Conservation (phyloP, 2,888 invertebrate species). For the Stenolophus ochropezus region DNA sequence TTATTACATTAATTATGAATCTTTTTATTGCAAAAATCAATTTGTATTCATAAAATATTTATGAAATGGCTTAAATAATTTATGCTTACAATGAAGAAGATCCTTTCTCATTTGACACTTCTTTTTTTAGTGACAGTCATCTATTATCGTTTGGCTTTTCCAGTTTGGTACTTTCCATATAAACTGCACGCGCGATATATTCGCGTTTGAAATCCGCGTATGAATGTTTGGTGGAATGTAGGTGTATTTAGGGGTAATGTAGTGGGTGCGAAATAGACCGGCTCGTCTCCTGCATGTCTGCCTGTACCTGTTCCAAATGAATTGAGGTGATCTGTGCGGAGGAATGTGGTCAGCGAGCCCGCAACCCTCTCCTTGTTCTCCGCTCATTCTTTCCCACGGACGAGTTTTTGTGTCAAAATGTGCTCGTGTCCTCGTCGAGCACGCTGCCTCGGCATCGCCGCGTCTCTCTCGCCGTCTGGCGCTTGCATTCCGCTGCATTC, state of each 20-base stretch:
- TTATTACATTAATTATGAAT: no score
- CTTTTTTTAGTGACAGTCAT: no score
- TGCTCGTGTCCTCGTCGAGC: not conserved
- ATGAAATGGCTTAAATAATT: no score
- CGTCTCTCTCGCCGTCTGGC: slow-evolving; percentile 1
- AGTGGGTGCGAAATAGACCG: not conserved
- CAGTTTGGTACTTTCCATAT: no score
- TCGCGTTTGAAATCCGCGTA: no score
- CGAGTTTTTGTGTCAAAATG: slow-evolving; percentile 55
- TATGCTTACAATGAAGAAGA: no score
- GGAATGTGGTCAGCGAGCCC: slow-evolving; percentile 50
- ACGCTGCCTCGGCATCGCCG: not conserved
- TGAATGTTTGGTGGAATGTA: not conserved
- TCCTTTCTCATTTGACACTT: no score
- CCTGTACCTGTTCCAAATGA: slow-evolving; percentile 22
- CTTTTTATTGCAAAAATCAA: no score
- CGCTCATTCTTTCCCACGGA: slow-evolving; percentile 43
- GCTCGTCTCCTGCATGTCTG: not conserved
- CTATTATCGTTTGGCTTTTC: no score
- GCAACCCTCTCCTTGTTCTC: slow-evolving; percentile 3
- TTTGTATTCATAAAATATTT: no score
- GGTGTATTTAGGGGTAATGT: not conserved
- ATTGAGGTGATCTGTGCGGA: slow-evolving; percentile 24
- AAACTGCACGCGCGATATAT: no score
- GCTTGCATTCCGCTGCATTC: slow-evolving; percentile 31